A percentile compares a stretch with the other conserved stretches of the same genome.
Evolutionary conservation across 2,888 invertebrate species (phyloP).

Genomic region (Trachelus iudaicus): DNA sequence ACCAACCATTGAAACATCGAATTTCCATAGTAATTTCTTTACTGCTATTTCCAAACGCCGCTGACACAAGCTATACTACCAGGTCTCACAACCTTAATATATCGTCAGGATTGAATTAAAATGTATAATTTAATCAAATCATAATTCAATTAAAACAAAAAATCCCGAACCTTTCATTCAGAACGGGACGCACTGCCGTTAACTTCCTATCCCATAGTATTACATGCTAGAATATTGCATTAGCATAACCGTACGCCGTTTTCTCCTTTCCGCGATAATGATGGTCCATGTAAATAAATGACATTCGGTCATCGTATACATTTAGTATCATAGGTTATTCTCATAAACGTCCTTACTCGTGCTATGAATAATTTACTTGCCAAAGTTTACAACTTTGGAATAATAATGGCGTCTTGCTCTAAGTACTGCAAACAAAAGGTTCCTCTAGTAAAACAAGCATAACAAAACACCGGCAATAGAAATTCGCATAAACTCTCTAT

Average conservation of each 20-base stretch:
- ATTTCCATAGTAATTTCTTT: neutral
- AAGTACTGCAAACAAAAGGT: neutral
- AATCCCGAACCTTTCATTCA: neutral
- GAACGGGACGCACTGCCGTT: neutral
- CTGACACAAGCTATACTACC: neutral
- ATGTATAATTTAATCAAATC: neutral
- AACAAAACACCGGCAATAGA: neutral
- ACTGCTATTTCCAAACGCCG: neutral
- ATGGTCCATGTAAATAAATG: neutral
- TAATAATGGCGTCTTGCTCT: neutral
- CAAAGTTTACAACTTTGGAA: neutral
- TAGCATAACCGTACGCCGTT: neutral
- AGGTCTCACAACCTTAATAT: neutral
- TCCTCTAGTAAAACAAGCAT: neutral
- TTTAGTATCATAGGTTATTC: neutral
- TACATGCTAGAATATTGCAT: neutral
- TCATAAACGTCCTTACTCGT: neutral
- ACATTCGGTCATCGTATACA: neutral
- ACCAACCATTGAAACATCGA: neutral
- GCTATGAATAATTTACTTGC: neutral
- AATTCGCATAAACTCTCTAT: neutral
- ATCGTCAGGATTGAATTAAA: neutral
- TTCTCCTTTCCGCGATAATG: neutral
- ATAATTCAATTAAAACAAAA: neutral
- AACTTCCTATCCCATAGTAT: neutral